These are phyloP conservation scores for Bellardia bayeri DNA, from an alignment of 2,888 invertebrate species.

Conservation along the genomic window DNA sequence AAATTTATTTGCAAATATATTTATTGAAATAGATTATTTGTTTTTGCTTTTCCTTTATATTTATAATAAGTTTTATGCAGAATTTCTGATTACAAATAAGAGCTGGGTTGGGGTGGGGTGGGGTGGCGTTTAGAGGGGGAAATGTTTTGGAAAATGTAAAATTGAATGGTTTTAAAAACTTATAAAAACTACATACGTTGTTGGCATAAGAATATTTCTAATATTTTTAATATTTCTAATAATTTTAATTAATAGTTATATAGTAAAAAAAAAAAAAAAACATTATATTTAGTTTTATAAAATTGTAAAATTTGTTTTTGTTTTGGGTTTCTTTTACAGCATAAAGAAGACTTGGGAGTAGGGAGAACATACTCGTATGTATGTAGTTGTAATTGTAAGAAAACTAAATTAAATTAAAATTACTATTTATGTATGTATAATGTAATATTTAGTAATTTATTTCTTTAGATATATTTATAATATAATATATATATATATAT, in stretches of 20 bases:
- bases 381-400: neutral
- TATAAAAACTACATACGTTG: conserved; percentile 24
- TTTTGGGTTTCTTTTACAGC: conserved; percentile 5
- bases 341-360: conserved; percentile 14
- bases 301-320: neutral
- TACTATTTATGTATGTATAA: neutral
- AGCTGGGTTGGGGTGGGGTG: neutral
- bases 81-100: conserved; percentile 26
- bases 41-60: conserved; percentile 49
- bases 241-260: neutral
- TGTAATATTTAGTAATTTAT: too few species aligned
- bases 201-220: conserved; percentile 33
- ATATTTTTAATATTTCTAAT: conserved; percentile 34
- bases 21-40: conserved; percentile 48
- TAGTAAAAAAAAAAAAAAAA: neutral
- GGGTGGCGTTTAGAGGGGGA: neutral
- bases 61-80: conserved; percentile 62
- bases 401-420: conserved; percentile 14
- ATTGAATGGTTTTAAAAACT: conserved; percentile 43
- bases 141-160: conserved; percentile 24
- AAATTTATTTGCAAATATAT: conserved; percentile 51
- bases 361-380: neutral
- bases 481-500: neutral
- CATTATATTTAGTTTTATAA: neutral
- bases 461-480: neutral